phyloP scores from a whole-genome alignment of 2,797 vertebrate species.

The Acanthornis magna region DNA sequence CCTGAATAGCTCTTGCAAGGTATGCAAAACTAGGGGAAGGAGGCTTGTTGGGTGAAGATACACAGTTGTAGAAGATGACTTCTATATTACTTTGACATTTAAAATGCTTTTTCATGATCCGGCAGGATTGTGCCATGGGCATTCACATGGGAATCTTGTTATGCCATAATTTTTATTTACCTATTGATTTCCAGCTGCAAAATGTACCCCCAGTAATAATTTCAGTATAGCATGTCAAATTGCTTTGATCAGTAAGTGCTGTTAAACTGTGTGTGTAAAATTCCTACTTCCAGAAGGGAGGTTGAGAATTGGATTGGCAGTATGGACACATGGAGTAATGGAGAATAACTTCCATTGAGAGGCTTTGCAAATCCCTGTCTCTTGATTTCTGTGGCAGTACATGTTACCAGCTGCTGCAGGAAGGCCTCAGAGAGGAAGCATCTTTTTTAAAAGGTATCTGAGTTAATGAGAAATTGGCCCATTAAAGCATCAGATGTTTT shows the following conservation, averaged over 20 bases:
- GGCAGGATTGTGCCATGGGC: not conserved
- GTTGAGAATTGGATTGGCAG: not conserved
- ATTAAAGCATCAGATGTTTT: not conserved
- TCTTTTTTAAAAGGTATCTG: not conserved
- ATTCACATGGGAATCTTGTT: not conserved
- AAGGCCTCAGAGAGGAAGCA: not conserved
- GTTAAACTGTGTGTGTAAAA: not conserved
- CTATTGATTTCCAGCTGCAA: not conserved
- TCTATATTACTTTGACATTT: not conserved
- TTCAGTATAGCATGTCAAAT: not conserved
- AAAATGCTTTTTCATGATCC: not conserved
- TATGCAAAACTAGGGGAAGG: not conserved
- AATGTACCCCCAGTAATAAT: not conserved
- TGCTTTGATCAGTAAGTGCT: not conserved
- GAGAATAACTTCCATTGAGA: not conserved
- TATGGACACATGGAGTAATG: fast-evolving
- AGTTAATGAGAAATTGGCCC: not conserved
- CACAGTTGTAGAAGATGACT: not conserved
- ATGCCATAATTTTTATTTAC: not conserved
- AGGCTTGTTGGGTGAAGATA: not conserved
- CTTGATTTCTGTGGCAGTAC: not conserved
- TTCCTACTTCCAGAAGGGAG: not conserved
- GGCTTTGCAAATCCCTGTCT: not conserved
- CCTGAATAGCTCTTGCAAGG: not conserved
- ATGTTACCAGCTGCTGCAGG: not conserved